Evolutionary conservation across 2,888 invertebrate genomes (phyloP), one percentile per base, ranked within the genome.

Genomic region (Anarsia innoxiella): DNA sequence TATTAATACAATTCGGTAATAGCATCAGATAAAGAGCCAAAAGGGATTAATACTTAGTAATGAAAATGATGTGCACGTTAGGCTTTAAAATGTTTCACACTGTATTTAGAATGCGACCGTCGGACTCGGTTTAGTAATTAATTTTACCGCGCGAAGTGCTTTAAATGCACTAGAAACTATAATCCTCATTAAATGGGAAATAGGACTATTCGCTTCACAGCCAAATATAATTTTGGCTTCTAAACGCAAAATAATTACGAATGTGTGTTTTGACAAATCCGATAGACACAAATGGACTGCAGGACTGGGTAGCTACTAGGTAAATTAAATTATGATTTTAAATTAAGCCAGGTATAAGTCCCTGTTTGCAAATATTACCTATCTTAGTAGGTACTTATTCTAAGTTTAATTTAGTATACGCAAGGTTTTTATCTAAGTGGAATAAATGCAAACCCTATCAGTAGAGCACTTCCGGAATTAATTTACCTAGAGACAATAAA

Each of bases 181-280:
- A 82, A 83, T 83, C 80, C 82, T 71, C 73, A 77, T 78, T 79
- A 78, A 82, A 77, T 76, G 60, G 79, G 74, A 80, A 75, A 79
- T 74, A 66, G 71, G 70, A 63, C 77, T 74, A 75, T 82, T 80
- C 78, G 69, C 69, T 72, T 63, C 62, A 60, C 66, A 62, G 72
- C 71, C 68, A 76, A 76, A 79, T 79, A 78, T 78, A 74, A 78
- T 79, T 80, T 75, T 71, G 67, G 71, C 69, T 78, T 70, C 78
- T 79, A 78, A 78, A 74, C 69, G 70, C 55, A 56, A 51, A 71
- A 65, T 70, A 72, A 78, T 76, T 75, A 71, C 65, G 66, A n/a
- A n/a, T n/a, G n/a, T n/a, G n/a, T 64, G 54, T 71, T 74, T 68
- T 46, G 40, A 32, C 49, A 66, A 73, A 75, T 72, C 67, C 60